These are phyloP conservation scores for Eurystomus gularis DNA, from an alignment of 2,113 vertebrate genomes.

Conservation along the genomic window DNA sequence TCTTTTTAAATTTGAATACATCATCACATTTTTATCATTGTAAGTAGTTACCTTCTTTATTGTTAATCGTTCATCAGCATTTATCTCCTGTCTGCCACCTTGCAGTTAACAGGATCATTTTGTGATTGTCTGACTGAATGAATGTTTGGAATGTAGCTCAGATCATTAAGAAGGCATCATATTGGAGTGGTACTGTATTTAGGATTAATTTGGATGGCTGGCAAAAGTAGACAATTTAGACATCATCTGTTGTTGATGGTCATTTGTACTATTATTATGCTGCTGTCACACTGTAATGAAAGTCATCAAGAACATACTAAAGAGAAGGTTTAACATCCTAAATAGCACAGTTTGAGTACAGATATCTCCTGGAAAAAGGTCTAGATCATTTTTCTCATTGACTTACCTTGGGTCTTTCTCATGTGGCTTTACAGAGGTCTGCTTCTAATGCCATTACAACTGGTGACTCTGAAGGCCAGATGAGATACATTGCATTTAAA, in stretches of 20 bases:
- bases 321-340: not conserved
- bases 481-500: not conserved
- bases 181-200: not conserved
- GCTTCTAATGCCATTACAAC: not conserved
- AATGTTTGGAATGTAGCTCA: conserved; percentile 23
- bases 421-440: not conserved
- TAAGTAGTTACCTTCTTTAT: not conserved
- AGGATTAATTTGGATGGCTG: not conserved
- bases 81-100: not conserved
- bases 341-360: not conserved
- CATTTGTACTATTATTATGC: not conserved
- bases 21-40: not conserved
- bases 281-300: not conserved
- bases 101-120: not conserved
- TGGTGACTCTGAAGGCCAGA: not conserved
- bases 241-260: conserved; percentile 2
- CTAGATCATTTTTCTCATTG: not conserved
- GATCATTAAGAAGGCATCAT: not conserved
- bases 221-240: not conserved
- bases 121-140: not conserved
- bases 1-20: not conserved
- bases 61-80: not conserved
- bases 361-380: not conserved
- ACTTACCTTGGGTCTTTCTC: not conserved
- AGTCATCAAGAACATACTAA: not conserved